Percentiles rank a stretch among this genome's conserved stretches.
Conservation (phyloP, 1,140 invertebrate genomes). For the Pachypsylla venusta region DNA sequence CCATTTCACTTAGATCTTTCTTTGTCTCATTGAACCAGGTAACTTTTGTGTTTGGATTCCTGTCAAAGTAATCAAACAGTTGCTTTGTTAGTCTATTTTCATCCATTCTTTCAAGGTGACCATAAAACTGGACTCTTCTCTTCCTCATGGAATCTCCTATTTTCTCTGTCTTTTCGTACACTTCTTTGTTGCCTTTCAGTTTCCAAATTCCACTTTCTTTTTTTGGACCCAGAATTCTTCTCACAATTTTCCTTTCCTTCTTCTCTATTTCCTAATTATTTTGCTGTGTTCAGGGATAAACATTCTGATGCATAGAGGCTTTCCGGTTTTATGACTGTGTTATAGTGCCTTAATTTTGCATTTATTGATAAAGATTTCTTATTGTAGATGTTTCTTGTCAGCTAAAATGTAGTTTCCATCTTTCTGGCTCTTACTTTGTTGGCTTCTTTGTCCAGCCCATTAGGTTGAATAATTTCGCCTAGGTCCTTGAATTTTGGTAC, state of each 20-base stretch:
- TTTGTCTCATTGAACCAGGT: not conserved
- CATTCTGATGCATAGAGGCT: not conserved
- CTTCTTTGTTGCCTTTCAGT: constrained; percentile 6
- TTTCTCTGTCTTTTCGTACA: constrained; percentile 11
- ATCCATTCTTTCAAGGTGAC: constrained; percentile 12
- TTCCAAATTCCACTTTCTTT: constrained; percentile 8
- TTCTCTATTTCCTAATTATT: constrained; percentile 5
- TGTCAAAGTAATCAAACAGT: constrained; percentile 7
- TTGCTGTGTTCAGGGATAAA: constrained; percentile 10
- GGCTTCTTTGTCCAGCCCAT: not conserved
- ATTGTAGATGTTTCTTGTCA: constrained; percentile 8
- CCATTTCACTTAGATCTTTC: not conserved
- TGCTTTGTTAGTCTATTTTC: constrained; percentile 7
- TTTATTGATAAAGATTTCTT: constrained; percentile 11
- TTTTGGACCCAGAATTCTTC: constrained; percentile 15
- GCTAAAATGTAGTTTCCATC: not conserved
- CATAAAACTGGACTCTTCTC: constrained; percentile 13
- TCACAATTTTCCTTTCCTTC: constrained; percentile 9
- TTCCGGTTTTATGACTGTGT: constrained; percentile 15
- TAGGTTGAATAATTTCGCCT: not conserved
- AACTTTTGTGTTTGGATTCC: not conserved
- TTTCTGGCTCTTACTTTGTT: not conserved
- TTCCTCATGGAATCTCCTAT: constrained; percentile 14
- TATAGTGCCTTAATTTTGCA: constrained; percentile 11
- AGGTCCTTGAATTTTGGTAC: constrained; percentile 1